Evolutionary conservation across 2,113 vertebrate genomes (phyloP).

Genomic region (Rhabdomys dilectus): DNA sequence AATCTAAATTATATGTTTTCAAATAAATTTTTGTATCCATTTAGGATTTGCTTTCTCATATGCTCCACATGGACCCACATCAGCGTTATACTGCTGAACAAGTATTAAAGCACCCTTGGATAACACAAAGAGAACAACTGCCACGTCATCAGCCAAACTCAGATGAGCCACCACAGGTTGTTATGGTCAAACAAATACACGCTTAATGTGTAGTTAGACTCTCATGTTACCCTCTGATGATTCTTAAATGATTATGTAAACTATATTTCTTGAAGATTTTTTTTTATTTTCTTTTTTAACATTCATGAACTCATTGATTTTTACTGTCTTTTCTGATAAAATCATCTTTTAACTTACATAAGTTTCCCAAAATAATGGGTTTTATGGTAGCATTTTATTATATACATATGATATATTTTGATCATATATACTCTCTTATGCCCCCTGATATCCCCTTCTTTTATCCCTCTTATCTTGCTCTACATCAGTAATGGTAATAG

Average conservation of each 20-base stretch:
- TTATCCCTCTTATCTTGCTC: neutral
- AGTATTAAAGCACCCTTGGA: slow-evolving; percentile 97
- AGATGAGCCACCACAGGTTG: slow-evolving; percentile 93
- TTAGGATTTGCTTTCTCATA: slow-evolving; percentile 97
- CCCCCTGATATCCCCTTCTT: neutral
- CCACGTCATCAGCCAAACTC: slow-evolving; percentile 95
- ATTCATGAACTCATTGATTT: neutral
- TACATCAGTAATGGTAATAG: neutral
- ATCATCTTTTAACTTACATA: neutral
- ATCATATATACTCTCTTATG: neutral
- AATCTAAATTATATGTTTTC: slow-evolving; percentile 6
- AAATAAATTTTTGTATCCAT: slow-evolving; percentile 56
- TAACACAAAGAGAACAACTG: slow-evolving; percentile 94
- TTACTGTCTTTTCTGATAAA: slow-evolving; percentile 11
- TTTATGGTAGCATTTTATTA: neutral
- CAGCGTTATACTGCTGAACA: slow-evolving; percentile 97
- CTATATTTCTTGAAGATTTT: slow-evolving; percentile 13
- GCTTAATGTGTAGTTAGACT: neutral
- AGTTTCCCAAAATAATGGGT: neutral
- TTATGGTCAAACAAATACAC: slow-evolving; percentile 90
- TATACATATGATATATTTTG: neutral
- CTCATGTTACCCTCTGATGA: neutral
- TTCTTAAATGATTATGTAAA: slow-evolving; percentile 18
- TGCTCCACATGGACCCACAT: slow-evolving; percentile 98
- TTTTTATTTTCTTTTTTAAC: neutral